Evolutionary conservation across 2,797 vertebrate genomes (phyloP).

Genomic region (Micrastur ruficollis): DNA sequence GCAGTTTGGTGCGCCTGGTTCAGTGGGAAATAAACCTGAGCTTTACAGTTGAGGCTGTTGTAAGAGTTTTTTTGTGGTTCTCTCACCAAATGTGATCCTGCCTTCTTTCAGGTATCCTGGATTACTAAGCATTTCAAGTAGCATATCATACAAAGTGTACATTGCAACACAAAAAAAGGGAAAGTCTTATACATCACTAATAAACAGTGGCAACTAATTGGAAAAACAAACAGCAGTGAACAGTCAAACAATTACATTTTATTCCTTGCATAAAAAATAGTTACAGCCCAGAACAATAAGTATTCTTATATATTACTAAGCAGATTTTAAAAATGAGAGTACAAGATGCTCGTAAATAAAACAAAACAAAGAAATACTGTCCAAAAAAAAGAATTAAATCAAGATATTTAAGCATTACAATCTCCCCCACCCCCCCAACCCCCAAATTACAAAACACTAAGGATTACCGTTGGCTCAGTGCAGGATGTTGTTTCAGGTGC

Average conservation of each 20-base stretch:
- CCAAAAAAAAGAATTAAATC: background rate
- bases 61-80: background rate
- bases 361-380: background rate
- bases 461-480: slow-evolving; percentile 83
- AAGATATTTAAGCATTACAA: background rate
- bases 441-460: background rate
- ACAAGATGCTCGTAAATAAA: background rate
- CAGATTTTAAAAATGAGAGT: background rate
- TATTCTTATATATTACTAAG: background rate
- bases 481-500: slow-evolving; percentile 82
- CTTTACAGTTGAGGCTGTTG: background rate
- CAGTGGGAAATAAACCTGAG: background rate
- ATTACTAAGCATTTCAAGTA: background rate
- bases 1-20: background rate
- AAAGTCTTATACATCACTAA: background rate
- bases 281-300: background rate
- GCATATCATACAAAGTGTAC: background rate
- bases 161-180: background rate
- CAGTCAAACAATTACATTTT: background rate
- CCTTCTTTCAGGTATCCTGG: background rate
- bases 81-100: background rate
- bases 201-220: background rate
- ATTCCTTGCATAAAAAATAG: background rate
- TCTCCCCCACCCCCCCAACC: background rate
- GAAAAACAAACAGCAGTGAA: background rate